phyloP scores from a whole-genome alignment of 2,113 vertebrate genomes.

The Onychorhynchus coronatus region DNA sequence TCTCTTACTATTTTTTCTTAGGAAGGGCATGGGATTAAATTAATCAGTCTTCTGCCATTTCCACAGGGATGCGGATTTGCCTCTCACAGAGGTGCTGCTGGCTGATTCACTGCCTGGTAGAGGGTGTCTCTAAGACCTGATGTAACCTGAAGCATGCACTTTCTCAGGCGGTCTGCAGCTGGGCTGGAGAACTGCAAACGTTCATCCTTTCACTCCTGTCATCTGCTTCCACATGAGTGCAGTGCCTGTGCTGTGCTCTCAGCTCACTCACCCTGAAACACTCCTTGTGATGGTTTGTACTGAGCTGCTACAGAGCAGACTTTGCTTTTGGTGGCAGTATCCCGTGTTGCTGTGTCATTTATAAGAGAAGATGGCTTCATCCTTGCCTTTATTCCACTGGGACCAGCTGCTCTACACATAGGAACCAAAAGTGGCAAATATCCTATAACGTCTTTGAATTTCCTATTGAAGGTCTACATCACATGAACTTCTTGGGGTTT shows the following conservation, averaged over 20 bases:
- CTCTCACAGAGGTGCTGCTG: not conserved
- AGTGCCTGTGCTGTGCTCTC: not conserved
- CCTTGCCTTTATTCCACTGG: not conserved
- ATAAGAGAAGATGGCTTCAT: not conserved
- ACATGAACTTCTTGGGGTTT: not conserved
- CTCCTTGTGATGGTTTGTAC: not conserved
- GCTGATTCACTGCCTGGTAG: not conserved
- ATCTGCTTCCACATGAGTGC: not conserved
- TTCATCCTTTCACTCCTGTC: not conserved
- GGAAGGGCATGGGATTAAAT: not conserved
- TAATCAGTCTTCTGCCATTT: not conserved
- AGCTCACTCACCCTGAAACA: not conserved
- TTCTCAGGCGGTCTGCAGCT: not conserved
- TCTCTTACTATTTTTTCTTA: not conserved
- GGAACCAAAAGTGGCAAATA: not conserved
- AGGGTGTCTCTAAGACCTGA: not conserved
- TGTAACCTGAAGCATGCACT: not conserved
- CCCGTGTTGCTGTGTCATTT: not conserved
- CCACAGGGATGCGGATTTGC: not conserved
- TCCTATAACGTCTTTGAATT: not conserved
- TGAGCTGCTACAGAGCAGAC: not conserved
- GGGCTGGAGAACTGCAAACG: not conserved
- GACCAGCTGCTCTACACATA: not conserved
- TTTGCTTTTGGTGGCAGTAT: not conserved
- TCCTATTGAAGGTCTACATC: not conserved